Conservation (phyloP, 2,113 vertebrate genomes). For the Anser cygnoides region DNA sequence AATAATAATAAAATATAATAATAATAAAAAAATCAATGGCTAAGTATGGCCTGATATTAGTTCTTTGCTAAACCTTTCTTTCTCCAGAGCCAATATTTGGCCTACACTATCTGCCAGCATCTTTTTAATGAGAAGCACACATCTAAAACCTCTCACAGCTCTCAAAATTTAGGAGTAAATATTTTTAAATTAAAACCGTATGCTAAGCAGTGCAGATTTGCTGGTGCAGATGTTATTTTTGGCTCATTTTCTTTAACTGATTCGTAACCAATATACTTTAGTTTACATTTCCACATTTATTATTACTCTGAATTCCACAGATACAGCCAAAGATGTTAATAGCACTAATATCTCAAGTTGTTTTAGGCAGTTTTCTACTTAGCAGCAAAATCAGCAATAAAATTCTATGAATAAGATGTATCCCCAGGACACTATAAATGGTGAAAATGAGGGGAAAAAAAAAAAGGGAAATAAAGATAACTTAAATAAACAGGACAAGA, state of each 20-base stretch:
- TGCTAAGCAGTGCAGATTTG: constrained; percentile 66
- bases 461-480: background rate
- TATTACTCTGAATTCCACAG: background rate
- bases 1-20: too few relatives aligned
- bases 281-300: background rate
- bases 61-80: constrained; percentile 32
- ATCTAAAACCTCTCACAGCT: constrained; percentile 68
- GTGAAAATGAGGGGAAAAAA: background rate
- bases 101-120: constrained; percentile 54
- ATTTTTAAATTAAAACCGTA: constrained; percentile 71
- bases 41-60: background rate
- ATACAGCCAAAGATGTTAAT: background rate
- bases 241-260: constrained; percentile 69
- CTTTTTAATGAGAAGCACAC: constrained; percentile 68
- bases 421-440: background rate
- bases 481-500: background rate
- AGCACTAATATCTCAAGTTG: background rate
- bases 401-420: background rate
- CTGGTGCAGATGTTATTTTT: constrained; percentile 67
- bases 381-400: background rate
- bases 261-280: constrained; percentile 34
- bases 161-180: constrained; percentile 69
- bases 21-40: background rate
- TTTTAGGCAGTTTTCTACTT: background rate
- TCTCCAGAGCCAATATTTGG: constrained; percentile 41